Conservation (phyloP, 2,797 vertebrate genomes). For the Setipinna tenuifilis region DNA sequence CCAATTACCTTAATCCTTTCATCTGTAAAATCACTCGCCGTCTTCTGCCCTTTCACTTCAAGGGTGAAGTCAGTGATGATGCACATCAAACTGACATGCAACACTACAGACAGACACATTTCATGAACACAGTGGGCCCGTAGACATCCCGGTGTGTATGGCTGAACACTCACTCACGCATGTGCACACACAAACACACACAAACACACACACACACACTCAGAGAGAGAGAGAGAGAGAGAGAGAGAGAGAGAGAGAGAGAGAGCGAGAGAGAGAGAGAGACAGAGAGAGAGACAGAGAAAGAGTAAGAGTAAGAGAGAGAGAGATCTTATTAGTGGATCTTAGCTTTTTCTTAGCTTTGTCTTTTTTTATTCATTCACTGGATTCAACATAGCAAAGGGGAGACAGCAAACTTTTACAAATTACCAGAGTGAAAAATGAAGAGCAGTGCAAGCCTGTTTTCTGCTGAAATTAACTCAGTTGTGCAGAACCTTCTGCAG, state of each 20-base stretch:
- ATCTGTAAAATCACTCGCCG: slow-evolving; percentile 46
- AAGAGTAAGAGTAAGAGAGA: no score
- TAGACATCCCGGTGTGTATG: not conserved
- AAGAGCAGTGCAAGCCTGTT: not conserved
- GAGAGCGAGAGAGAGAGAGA: not conserved
- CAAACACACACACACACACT: not conserved
- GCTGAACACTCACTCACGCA: not conserved
- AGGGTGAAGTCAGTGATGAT: slow-evolving; percentile 42
- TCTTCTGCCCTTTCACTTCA: slow-evolving; percentile 52
- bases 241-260: no score
- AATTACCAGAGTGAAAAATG: not conserved
- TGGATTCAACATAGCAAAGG: not conserved
- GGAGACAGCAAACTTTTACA: not conserved
- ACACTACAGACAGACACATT: not conserved
- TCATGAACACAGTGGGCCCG: not conserved
- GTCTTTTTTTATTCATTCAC: not conserved
- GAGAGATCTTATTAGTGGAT: not conserved
- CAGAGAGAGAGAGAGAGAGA: no score
- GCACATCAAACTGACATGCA: slow-evolving; percentile 9
- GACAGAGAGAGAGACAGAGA: no score
- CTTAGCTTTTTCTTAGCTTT: not conserved
- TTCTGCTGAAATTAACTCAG: not conserved
- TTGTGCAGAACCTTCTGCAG: no score
- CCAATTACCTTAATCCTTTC: slow-evolving; percentile 60
- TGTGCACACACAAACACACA: not conserved